Percentiles rank a stretch among this genome's conserved stretches.
Evolutionary conservation across 2,888 invertebrate genomes (phyloP).

Genomic region (Lepidochitona cinerea): DNA sequence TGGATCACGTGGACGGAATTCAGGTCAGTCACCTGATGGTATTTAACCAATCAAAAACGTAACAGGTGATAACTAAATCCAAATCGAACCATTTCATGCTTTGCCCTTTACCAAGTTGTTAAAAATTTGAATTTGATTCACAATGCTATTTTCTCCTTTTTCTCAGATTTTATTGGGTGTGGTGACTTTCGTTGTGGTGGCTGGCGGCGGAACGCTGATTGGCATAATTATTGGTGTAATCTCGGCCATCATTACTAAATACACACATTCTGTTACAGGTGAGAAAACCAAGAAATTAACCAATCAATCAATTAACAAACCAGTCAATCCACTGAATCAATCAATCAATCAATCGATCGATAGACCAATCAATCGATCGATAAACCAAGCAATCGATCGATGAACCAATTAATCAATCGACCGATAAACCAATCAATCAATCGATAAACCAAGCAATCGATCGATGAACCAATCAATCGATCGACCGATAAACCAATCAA

Average conservation of each 20-base stretch:
- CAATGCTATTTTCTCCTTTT: not conserved
- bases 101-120: no score
- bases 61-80: no score
- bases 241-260: constrained; percentile 71
- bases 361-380: not conserved
- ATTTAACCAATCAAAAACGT: no score
- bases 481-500: not conserved
- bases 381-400: not conserved
- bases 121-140: no score
- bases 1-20: constrained; percentile 44
- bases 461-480: not conserved
- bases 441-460: not conserved
- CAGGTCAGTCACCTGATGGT: no score
- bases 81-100: no score
- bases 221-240: constrained; percentile 73
- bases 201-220: constrained; percentile 72
- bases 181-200: constrained; percentile 73
- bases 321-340: not conserved
- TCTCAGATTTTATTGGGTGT: constrained; percentile 72
- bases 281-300: constrained; percentile 17
- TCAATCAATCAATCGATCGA: not conserved
- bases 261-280: constrained; percentile 70
- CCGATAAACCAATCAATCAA: not conserved
- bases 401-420: not conserved
- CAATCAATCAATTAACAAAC: not conserved